phyloP scores from a whole-genome alignment of 1,140 invertebrate genomes.

The Armadillidium nasatum region DNA sequence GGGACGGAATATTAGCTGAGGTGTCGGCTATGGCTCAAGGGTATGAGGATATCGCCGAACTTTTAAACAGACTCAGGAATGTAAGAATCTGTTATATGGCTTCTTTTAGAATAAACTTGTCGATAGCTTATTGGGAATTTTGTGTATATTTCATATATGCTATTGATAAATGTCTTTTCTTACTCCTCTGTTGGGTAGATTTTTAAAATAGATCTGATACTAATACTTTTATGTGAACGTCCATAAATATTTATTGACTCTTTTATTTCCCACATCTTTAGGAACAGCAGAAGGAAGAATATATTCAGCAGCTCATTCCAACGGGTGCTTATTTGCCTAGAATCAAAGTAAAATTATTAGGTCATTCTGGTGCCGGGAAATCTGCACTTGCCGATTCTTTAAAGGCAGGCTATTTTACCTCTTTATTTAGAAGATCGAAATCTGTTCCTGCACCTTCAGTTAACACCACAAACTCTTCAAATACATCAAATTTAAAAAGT shows the following conservation, averaged over 20 bases:
- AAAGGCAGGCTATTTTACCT: conserved; percentile 63
- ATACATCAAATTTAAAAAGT: conserved; percentile 19
- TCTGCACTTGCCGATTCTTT: conserved; percentile 67
- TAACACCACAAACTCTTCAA: conserved; percentile 26
- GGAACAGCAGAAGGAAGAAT: conserved; percentile 58
- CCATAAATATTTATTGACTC: no score
- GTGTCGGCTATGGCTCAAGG: conserved; percentile 75
- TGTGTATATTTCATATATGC: no score
- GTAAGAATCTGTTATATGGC: conserved; percentile 54
- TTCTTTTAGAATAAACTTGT: background rate
- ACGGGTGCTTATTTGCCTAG: conserved; percentile 60
- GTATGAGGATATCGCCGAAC: conserved; percentile 65
- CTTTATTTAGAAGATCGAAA: conserved; percentile 58
- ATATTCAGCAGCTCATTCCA: conserved; percentile 66
- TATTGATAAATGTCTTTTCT: no score
- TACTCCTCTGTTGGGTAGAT: no score
- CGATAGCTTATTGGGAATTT: no score
- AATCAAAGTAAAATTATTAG: conserved; percentile 71
- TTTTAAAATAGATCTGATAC: no score
- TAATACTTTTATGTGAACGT: no score
- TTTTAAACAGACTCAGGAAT: conserved; percentile 65
- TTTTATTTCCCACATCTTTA: conserved; percentile 38
- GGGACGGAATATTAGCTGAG: conserved; percentile 71
- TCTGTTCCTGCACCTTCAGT: conserved; percentile 27
- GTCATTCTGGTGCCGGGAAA: conserved; percentile 72